phyloP scores from a whole-genome alignment of 2,113 vertebrate genomes.

The human region GRCh38 chr16:12095501-12096000 shows the following conservation, averaged over 20 bases:
- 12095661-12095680: background rate
- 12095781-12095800: background rate
- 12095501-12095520: slow-evolving; percentile 31
- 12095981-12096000: slow-evolving; percentile 52
- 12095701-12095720: background rate
- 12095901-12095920: slow-evolving; percentile 68
- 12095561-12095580: background rate
- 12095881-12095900: slow-evolving; percentile 66
- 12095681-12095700: background rate
- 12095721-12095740: accelerated
- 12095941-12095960: slow-evolving; percentile 81
- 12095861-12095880: slow-evolving; percentile 57
- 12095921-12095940: slow-evolving; percentile 74
- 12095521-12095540: background rate
- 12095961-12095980: slow-evolving; percentile 73
- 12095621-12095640: slow-evolving; percentile 18
- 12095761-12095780: background rate
- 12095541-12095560: background rate
- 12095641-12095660: background rate
- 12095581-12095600: slow-evolving; percentile 40
- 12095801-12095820: background rate
- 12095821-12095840: background rate
- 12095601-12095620: background rate
- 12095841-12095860: background rate
- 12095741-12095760: background rate